Conservation (phyloP, 2,113 vertebrate species). For the Ciconia maguari region DNA sequence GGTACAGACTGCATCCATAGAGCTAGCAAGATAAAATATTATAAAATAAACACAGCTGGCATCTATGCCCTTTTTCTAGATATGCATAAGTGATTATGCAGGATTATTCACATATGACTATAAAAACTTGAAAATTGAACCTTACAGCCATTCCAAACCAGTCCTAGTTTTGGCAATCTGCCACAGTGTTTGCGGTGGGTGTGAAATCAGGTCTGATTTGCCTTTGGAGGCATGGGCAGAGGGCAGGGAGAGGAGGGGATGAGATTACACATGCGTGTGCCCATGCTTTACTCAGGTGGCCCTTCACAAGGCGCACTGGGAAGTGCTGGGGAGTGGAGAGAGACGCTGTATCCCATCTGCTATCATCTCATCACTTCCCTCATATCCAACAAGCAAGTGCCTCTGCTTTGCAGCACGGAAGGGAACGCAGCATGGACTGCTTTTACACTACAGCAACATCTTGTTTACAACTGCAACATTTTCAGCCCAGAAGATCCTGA, state of each 20-base stretch:
- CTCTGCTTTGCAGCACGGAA: background rate
- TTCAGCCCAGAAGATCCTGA: background rate
- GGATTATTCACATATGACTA: background rate
- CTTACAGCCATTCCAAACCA: background rate
- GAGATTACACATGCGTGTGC: fast-evolving
- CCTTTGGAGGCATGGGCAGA: background rate
- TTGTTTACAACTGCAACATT: background rate
- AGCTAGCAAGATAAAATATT: background rate
- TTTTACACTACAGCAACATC: background rate
- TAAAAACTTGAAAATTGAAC: background rate
- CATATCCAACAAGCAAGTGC: background rate
- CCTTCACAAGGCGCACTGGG: background rate
- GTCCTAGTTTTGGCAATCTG: fast-evolving
- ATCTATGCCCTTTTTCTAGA: background rate
- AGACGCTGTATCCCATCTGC: background rate
- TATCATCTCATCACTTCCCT: background rate
- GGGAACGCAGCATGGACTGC: fast-evolving
- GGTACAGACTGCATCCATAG: background rate
- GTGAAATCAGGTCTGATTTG: background rate
- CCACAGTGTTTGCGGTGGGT: background rate
- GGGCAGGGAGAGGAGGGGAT: background rate
- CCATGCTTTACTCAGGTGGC: background rate
- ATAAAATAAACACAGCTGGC: background rate
- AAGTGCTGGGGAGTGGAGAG: background rate
- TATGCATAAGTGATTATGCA: background rate